Percentiles rank a stretch among this genome's conserved stretches.
phyloP scores from a whole-genome alignment of 2,888 invertebrate species.

The Cyclophora albipunctata region DNA sequence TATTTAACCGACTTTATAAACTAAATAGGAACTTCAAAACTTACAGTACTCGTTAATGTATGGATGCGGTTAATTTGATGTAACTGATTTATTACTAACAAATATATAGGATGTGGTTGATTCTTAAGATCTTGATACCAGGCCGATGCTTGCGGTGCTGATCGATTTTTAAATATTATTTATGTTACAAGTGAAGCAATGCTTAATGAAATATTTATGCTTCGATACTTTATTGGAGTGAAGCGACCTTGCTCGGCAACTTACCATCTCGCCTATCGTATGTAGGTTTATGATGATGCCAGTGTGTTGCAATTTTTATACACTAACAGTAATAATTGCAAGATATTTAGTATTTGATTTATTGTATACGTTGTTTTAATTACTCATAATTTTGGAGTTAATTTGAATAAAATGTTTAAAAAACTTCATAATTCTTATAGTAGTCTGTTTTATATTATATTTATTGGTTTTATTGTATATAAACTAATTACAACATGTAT shows the following conservation, averaged over 20 bases:
- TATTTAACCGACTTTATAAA: constrained; percentile 50
- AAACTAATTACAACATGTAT: too few species aligned
- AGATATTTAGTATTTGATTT: constrained; percentile 1
- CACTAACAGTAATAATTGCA: constrained; percentile 22
- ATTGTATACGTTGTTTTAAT: too few species aligned
- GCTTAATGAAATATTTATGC: too few species aligned
- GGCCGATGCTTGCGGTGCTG: constrained; percentile 45
- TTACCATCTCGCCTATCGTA: constrained; percentile 13
- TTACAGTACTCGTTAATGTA: constrained; percentile 24
- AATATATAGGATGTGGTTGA: constrained; percentile 62
- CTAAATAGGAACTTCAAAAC: constrained; percentile 47
- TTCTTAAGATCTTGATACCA: constrained; percentile 36
- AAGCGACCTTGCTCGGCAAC: constrained; percentile 15
- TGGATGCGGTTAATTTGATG: constrained; percentile 49
- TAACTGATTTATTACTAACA: constrained; percentile 43
- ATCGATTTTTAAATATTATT: constrained; percentile 21
- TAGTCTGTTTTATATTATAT: too few species aligned
- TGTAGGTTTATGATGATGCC: constrained; percentile 34
- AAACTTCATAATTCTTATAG: too few species aligned
- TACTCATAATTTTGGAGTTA: too few species aligned
- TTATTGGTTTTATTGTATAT: too few species aligned
- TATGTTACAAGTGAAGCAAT: too few species aligned
- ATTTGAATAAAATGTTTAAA: not conserved
- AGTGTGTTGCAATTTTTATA: constrained; percentile 32
- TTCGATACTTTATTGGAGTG: too few species aligned